Base-by-base conservation (phyloP, 2,888 invertebrate species). In the Corbicula japonica region DNA sequence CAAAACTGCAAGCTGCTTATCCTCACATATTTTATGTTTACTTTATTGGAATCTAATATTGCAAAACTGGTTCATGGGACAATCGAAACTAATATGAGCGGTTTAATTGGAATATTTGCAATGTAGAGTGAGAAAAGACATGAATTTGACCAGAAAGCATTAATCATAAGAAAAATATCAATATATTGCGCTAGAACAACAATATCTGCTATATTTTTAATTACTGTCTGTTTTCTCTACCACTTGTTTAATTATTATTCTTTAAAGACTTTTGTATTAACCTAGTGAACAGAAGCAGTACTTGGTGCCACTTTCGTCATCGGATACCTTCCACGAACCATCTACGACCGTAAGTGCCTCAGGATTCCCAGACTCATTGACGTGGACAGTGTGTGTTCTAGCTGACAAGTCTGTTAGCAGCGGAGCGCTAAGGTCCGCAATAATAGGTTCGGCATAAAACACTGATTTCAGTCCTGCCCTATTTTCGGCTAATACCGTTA, bases 401-500 rank as follows among this genome's bases (percentile, higher is more conserved):
- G 5, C 3, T n/a, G n/a, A n/a, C n/a, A n/a, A n/a, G n/a, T n/a
- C n/a, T n/a, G n/a, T n/a, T n/a, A n/a, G n/a, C n/a, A n/a, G n/a
- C n/a, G n/a, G n/a, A n/a, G n/a, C n/a, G n/a, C n/a, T n/a, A n/a
- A n/a, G n/a, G n/a, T n/a, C n/a, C n/a, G n/a, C n/a, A n/a, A n/a
- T n/a, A n/a, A n/a, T n/a, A 12, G 6, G n/a, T n/a, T n/a, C n/a
- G n/a, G 82, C 72, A 8, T 44, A 41, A 54, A 86, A 85, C 28
- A 60, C 41, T 12, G 71, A 46, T 26, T 34, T 34, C 15, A 76
- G 38, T 15, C 85, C 83, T 21, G 86, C 86, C 35, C 70, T 41
- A 70, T 86, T 86, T 60, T 80, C 75, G 0, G 72, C 76, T 3
- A 79, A 41, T 8, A 60, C 83, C 0, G 78, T 78, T 21, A 68